A percentile compares a stretch with the other conserved stretches of the same genome.
These are phyloP conservation scores for Barypeithes pellucidus DNA, from an alignment of 2,888 invertebrate genomes.

Conservation along the genomic window DNA sequence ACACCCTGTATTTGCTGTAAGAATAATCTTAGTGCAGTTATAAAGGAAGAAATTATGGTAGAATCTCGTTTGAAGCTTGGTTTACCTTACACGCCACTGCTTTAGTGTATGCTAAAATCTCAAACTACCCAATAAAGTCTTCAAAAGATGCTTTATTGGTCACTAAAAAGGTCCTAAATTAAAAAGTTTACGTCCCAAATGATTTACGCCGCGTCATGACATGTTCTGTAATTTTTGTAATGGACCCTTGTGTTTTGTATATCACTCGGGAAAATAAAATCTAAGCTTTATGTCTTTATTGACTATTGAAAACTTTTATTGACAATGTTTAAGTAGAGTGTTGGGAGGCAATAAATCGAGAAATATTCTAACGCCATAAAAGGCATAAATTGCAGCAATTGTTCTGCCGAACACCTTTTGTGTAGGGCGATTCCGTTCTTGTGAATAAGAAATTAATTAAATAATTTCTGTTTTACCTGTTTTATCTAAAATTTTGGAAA, in stretches of 20 bases:
- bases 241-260: conserved; percentile 5
- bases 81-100: too few relatives aligned
- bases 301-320: conserved; percentile 22
- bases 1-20: too few relatives aligned
- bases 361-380: too few relatives aligned
- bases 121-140: conserved; percentile 27
- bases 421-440: too few relatives aligned
- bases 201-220: conserved; percentile 25
- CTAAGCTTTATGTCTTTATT: conserved; percentile 31
- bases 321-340: not conserved
- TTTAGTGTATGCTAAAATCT: conserved; percentile 21
- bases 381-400: too few relatives aligned
- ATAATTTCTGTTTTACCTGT: too few relatives aligned
- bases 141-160: conserved; percentile 35
- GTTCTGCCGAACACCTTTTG: too few relatives aligned
- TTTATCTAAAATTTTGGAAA: too few relatives aligned
- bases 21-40: too few relatives aligned
- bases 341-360: not conserved
- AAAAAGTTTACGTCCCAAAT: conserved; percentile 33
- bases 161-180: conserved; percentile 36
- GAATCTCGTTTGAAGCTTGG: too few relatives aligned
- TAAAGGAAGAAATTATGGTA: too few relatives aligned
- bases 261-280: conserved; percentile 3
- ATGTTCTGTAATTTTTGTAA: conserved; percentile 21
- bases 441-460: too few relatives aligned